Evolutionary conservation across 2,113 vertebrate genomes (phyloP), one percentile per base, ranked within the genome.

Genomic region (Burhinus oedicnemus): DNA sequence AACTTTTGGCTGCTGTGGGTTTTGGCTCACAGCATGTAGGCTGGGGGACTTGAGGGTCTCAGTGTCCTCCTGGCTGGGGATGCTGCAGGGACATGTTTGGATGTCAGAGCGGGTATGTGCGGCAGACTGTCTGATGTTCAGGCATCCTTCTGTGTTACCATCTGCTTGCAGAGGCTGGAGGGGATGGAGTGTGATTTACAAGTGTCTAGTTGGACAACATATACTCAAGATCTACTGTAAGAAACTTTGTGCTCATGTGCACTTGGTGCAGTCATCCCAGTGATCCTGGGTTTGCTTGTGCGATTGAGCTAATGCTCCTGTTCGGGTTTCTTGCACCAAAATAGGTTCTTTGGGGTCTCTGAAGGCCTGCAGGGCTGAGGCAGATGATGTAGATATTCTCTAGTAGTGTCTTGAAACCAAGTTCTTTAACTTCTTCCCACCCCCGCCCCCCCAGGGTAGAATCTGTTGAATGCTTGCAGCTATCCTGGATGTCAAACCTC

Each of bases 81-180:
- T 13, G 15, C 60, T 32, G 55, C 60, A 22, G 20, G 36, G 82
- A 3, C 15, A 42, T 42, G 42, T 42, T 72, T 1, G 8, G 23
- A 7, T n/a, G 25, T 7, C 10, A 15, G 25, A 76, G 47, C 44
- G 76, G 62, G 23, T 5, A 1, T 7, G 11, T 49, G 38, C 2
- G 6, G n/a, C 34, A 65, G 88, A 44, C 14, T 1, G 0, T 38
- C 0, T 0, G 27, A 14, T 57, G 21, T 58, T 51, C 18, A 45
- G 42, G n/a, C 21, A 32, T 27, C 47, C 8, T 49, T 64, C 66
- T 82, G 29, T 54, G 49, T 19, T 51, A 38, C 47, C 47, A 19
- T 30, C 69, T 51, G n/a, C 51, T 68, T 52, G 54, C 23, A 22
- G 49, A 83, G 51, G 16, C 3, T 0, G 7, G 4, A 22, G 38